These are phyloP conservation scores for Popillia japonica DNA, from an alignment of 1,140 invertebrate species.

Conservation along the genomic window DNA sequence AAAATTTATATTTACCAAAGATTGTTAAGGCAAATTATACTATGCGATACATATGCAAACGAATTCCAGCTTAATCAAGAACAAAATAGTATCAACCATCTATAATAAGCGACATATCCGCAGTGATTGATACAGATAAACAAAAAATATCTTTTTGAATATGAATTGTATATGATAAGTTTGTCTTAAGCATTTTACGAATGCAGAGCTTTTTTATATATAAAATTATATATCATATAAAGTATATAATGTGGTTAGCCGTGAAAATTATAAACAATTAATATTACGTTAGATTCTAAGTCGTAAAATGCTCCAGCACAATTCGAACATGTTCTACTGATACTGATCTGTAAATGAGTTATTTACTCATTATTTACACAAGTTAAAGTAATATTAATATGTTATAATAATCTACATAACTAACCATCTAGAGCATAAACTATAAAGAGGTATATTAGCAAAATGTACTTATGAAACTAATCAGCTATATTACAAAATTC, in stretches of 20 bases:
- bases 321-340: no score
- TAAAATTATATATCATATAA: slow-evolving; percentile 26
- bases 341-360: no score
- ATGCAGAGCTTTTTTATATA: slow-evolving; percentile 28
- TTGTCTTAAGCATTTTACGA: slow-evolving; percentile 17
- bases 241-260: neutral
- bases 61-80: neutral
- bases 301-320: no score
- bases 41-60: neutral
- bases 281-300: neutral
- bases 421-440: slow-evolving; percentile 20
- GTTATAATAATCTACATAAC: slow-evolving; percentile 16
- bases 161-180: neutral
- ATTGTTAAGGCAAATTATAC: slow-evolving; percentile 9
- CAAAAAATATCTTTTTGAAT: slow-evolving; percentile 11
- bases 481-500: slow-evolving; percentile 34
- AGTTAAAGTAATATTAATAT: neutral
- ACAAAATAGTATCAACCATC: no score
- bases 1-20: slow-evolving; percentile 31
- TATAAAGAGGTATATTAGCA: slow-evolving; percentile 14
- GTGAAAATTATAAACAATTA: neutral
- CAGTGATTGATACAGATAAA: no score
- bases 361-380: neutral
- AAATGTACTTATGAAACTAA: slow-evolving; percentile 32
- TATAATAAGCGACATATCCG: no score